Evolutionary conservation across 92 coral and sea anemone species (phyloP), one percentile per base, ranked within the genome.

Genomic region (Pocillopora grandis): DNA sequence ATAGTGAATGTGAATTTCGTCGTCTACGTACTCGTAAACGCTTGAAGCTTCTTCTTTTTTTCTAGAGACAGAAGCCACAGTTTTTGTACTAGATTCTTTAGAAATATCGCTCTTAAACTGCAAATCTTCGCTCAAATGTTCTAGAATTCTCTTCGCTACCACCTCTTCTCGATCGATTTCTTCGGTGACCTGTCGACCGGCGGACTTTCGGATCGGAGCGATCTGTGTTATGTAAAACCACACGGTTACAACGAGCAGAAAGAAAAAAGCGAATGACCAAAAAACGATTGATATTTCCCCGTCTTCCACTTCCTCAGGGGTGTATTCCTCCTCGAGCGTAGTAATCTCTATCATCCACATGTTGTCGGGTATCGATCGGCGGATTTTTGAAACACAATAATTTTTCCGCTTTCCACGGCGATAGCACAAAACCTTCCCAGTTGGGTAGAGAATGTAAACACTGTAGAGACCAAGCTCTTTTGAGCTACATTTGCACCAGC

Each of bases 1-100:
- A 76, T 95, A 92, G 75, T 94, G 94, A 58, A 96, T 96, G 79
- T 93, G 93, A 49, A 93, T 88, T 87, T 94, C 99, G 11, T 93
- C 98, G 79, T 96, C 99, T 17, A 91, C 67, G 76, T 88, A 85
- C 52, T 91, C 94, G 62, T 88, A 91, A 72, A 71, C 58, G 31
- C 81, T 76, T 6, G 71, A 48, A 68, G 84, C 78, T 58, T 71
- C 71, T 70, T 19, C 2, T 23, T 71, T 65, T 36, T 59, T 77
- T 12, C 49, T 21, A 58, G 74, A 36, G 13, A 79, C 77, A 23
- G 89, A 85, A 62, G 91, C 78, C 23, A 62, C 80, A 72, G 85
- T 66, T 18, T 69, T 31, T 3, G 63, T 23, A 52, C 27, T 14
- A n/a, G 66, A 79, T 62, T 75, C 76, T 75, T 78, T 33, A 21